Base-by-base conservation (phyloP, 2,797 vertebrate genomes). In the Pyrrhura leucotis region DNA sequence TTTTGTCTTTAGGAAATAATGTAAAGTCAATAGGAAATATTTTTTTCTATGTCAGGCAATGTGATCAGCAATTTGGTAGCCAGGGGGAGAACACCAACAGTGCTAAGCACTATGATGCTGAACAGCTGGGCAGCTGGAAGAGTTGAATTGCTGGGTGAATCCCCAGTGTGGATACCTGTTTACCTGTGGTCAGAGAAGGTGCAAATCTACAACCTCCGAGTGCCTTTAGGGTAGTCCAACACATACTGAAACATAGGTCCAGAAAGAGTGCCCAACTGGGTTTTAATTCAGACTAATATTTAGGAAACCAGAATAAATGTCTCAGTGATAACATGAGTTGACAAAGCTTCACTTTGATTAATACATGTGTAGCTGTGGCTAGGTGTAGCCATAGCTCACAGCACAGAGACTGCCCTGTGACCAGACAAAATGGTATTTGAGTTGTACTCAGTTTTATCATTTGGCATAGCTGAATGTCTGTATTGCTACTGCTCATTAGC, bases 341-440 rank as follows among this genome's bases (percentile, higher is more conserved):
- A 42, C 16, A 47, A 59, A 74, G 53, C 33, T 25, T 71, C 39
- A 2, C 16, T 66, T 58, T 20, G 39, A 9, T 67, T 4, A 14
- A 29, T 61, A 44, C 15, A 10, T 33, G 21, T 10, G 0, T 4
- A 18, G 48, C 22, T 51, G 50, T 65, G 69, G 19, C 35, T 31
- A 20, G 13, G 13, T 81, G 53, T 7, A 85, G 58, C 18, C 25
- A 42, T 14, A 73, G 47, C 7, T 91, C 31, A 13, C 39, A 13
- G 39, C 19, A 1, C 0, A 50, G 77, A 7, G 35, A 4, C 39
- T 39, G n/a, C 28, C 39, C 53, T 0, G 0, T 68, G 40, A 35
- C 50, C 51, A 66, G 66, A 15, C 8, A 67, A 48, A 17, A 1
- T 65, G 45, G n/a, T 25, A 5, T 59, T 67, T 40, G 50, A 85